phyloP scores from a whole-genome alignment of 64 coral and sea anemone species.

The Dendrophyllia cribrosa region DNA sequence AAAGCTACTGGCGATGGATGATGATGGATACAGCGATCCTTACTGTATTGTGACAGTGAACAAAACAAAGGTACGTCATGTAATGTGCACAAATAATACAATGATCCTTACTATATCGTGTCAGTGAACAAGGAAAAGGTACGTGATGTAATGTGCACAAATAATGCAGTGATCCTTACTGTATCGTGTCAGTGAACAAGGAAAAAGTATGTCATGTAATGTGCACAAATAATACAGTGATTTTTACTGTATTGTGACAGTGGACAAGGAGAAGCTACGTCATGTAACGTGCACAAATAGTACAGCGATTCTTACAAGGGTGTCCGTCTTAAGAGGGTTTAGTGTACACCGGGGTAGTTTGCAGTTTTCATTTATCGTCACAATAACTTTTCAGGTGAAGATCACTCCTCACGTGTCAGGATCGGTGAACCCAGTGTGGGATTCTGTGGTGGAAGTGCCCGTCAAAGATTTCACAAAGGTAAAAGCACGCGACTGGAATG shows the following conservation, averaged over 20 bases:
- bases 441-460: slow-evolving; percentile 73
- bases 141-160: neutral
- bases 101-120: neutral
- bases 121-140: slow-evolving; percentile 78
- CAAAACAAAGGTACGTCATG: slow-evolving; percentile 64
- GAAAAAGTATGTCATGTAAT: slow-evolving; percentile 62
- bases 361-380: neutral
- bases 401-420: slow-evolving; percentile 80
- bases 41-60: slow-evolving; percentile 89
- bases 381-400: slow-evolving; percentile 50
- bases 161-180: too few relatives aligned
- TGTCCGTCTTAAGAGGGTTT: neutral
- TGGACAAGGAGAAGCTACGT: slow-evolving; percentile 78
- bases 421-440: slow-evolving; percentile 95
- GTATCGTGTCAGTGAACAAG: slow-evolving; percentile 24
- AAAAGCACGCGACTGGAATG: too few relatives aligned
- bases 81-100: neutral
- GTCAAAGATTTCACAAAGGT: slow-evolving; percentile 95
- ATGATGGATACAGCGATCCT: slow-evolving; percentile 91
- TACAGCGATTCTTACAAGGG: too few relatives aligned
- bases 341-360: too few relatives aligned
- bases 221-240: neutral
- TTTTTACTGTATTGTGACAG: neutral
- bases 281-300: neutral
- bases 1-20: slow-evolving; percentile 87